A percentile compares a stretch with the other conserved stretches of the same genome.
phyloP scores from a whole-genome alignment of 2,888 invertebrate genomes.

The Drosophila mayaguana region DNA sequence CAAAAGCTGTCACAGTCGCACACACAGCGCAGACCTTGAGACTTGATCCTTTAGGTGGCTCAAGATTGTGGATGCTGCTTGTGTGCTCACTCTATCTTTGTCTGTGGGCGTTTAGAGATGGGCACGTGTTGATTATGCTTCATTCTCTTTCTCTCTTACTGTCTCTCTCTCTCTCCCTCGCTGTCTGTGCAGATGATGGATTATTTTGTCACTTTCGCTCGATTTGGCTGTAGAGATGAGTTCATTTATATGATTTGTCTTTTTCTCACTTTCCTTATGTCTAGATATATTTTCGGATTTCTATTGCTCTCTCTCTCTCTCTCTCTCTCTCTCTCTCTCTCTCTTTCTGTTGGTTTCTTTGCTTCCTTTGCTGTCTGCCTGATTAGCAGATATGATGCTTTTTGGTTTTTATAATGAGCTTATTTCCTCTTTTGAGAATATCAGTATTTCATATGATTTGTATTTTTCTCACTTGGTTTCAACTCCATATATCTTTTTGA shows the following conservation, averaged over 20 bases:
- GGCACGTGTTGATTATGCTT: slow-evolving; percentile 10
- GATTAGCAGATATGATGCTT: not conserved
- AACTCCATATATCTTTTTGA: not conserved
- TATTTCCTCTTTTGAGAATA: not conserved
- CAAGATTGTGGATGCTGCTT: slow-evolving; percentile 4
- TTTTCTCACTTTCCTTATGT: not conserved
- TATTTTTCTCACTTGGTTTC: not conserved
- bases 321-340: not conserved
- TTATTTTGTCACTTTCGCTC: not conserved
- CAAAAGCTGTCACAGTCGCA: slow-evolving; percentile 30
- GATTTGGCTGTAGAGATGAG: not conserved
- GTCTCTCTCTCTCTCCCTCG: not conserved
- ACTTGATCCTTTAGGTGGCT: slow-evolving; percentile 38
- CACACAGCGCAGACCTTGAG: slow-evolving; percentile 27
- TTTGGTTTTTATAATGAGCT: not conserved
- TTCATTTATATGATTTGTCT: not conserved
- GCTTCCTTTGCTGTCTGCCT: not conserved
- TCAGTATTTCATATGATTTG: not conserved
- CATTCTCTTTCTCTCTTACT: not conserved
- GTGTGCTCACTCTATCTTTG: not conserved
- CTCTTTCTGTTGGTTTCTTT: not conserved
- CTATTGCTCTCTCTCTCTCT: not conserved
- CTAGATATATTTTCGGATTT: not conserved
- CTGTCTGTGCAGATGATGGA: slow-evolving; percentile 2
- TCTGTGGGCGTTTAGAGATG: slow-evolving; percentile 13